Conservation (phyloP, 2,888 invertebrate species). For the Noctuana brunneofusca region DNA sequence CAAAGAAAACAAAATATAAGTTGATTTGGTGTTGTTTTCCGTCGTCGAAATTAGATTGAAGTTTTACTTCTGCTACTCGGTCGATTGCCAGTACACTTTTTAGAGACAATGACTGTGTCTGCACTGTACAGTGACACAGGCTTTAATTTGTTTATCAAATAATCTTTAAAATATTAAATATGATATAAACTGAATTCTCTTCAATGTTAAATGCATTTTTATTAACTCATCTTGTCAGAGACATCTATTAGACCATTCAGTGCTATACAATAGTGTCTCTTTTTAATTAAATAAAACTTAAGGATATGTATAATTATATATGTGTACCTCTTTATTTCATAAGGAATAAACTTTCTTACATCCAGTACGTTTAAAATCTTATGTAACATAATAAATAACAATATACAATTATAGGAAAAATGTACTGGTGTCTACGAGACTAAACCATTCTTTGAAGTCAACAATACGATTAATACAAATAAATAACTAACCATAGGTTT, state of each 20-base stretch:
- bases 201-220: background rate
- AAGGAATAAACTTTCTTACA: background rate
- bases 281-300: background rate
- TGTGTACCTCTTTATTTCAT: background rate
- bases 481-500: slow-evolving; percentile 35
- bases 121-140: background rate
- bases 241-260: background rate
- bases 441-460: background rate
- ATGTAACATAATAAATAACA: background rate
- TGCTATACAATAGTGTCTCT: background rate
- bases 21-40: slow-evolving; percentile 8
- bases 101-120: background rate
- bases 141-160: background rate
- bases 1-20: slow-evolving; percentile 46
- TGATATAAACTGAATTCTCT: background rate
- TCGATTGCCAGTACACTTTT: slow-evolving; percentile 9
- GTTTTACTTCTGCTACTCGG: slow-evolving; percentile 1
- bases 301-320: background rate
- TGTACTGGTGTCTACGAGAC: slow-evolving; percentile 34
- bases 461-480: slow-evolving; percentile 22
- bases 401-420: background rate
- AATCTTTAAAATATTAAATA: background rate
- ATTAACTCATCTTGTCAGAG: background rate
- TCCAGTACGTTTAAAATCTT: background rate
- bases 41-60: slow-evolving; percentile 17